These are phyloP conservation scores for Cheilosia grossa DNA, from an alignment of 2,888 invertebrate genomes.

Conservation along the genomic window DNA sequence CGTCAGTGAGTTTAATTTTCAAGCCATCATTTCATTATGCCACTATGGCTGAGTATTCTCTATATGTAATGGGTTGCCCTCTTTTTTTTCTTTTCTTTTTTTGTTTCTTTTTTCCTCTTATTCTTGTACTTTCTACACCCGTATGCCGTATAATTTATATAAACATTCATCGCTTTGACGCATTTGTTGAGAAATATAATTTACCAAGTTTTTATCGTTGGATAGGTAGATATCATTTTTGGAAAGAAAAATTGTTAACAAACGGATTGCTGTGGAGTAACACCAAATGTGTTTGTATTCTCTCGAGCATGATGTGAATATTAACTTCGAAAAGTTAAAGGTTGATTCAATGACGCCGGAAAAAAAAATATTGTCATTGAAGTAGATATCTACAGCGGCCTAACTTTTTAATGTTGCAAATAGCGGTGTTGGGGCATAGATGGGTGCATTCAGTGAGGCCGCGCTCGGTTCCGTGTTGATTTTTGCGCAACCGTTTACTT, in stretches of 20 bases:
- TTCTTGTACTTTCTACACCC: conserved; percentile 19
- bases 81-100: conserved; percentile 20
- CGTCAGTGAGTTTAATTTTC: conserved; percentile 55
- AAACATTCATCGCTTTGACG: background rate
- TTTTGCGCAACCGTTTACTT: too few species aligned
- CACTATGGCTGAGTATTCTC: background rate
- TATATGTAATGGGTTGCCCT: conserved; percentile 12
- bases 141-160: conserved; percentile 2
- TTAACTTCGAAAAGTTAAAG: background rate
- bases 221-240: background rate
- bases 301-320: conserved; percentile 34
- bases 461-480: too few species aligned
- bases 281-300: conserved; percentile 6
- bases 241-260: background rate
- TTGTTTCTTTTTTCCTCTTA: conserved; percentile 12
- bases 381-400: background rate
- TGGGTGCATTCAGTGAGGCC: background rate
- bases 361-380: background rate
- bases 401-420: background rate
- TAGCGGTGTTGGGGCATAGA: background rate
- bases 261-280: conserved; percentile 9
- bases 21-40: background rate
- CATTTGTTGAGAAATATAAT: background rate
- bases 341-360: background rate
- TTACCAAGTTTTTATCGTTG: conserved; percentile 20